phyloP scores from a whole-genome alignment of 1,140 invertebrate genomes.

The Drosophila nigrodunni region DNA sequence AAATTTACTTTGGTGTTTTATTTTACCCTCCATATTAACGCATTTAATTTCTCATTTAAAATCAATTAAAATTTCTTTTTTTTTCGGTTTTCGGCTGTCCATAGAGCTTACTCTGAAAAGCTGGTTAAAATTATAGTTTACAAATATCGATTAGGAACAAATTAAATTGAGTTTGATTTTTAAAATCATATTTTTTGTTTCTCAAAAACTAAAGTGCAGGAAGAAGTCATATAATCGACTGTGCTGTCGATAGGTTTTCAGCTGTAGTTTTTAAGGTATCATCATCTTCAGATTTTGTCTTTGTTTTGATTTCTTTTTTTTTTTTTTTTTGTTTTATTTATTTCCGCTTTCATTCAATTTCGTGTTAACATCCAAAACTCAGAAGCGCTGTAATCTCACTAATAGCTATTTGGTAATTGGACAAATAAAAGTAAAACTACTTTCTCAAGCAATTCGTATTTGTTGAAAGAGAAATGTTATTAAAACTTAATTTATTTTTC shows the following conservation, averaged over 20 bases:
- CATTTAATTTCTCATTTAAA: constrained; percentile 59
- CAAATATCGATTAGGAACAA: not conserved
- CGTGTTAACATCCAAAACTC: constrained; percentile 8
- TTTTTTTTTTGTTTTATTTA: constrained; percentile 18
- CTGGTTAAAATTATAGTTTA: not conserved
- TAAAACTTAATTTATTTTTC: not conserved
- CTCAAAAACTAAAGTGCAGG: not conserved
- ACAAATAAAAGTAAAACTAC: not conserved
- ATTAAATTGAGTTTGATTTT: too few relatives aligned
- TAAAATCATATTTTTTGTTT: not conserved
- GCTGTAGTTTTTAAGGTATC: not conserved
- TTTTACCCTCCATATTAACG: constrained; percentile 19
- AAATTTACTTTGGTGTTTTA: constrained; percentile 6
- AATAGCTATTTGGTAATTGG: constrained; percentile 22
- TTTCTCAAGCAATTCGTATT: constrained; percentile 1
- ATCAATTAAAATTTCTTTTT: constrained; percentile 59
- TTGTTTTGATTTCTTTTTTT: not conserved
- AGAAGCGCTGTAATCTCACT: constrained; percentile 25
- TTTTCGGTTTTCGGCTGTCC: not conserved
- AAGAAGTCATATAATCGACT: too few relatives aligned
- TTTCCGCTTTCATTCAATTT: constrained; percentile 49
- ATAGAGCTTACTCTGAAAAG: not conserved
- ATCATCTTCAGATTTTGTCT: not conserved
- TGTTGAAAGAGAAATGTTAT: not conserved
- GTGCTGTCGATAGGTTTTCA: too few relatives aligned